A percentile compares a stretch with the other conserved stretches of the same genome.
Conservation (phyloP, 2,888 invertebrate genomes). For the Hyalella azteca region DNA sequence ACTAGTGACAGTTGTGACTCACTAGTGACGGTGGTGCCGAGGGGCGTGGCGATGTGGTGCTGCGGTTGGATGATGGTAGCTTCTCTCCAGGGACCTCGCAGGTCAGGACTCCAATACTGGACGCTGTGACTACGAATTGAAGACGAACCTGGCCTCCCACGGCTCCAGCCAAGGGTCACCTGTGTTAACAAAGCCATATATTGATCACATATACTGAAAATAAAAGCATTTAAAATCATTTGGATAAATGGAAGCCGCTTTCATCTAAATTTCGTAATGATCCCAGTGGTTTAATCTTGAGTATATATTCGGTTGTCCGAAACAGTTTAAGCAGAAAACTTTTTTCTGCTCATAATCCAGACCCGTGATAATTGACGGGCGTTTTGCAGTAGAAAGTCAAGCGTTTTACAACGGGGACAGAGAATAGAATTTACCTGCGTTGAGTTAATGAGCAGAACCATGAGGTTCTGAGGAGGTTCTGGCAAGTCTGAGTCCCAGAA, state of each 20-base stretch:
- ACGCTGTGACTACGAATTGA: constrained; percentile 79
- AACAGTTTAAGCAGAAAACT: too few species aligned
- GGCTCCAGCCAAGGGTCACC: constrained; percentile 82
- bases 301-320: too few species aligned
- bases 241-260: too few species aligned
- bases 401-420: too few species aligned
- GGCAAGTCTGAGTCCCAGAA: constrained; percentile 70
- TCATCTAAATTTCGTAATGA: too few species aligned
- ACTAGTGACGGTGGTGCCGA: constrained; percentile 73
- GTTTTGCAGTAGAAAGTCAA: too few species aligned
- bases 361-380: too few species aligned
- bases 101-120: constrained; percentile 63
- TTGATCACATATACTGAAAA: neutral
- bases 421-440: constrained; percentile 67
- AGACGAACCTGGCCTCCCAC: constrained; percentile 83
- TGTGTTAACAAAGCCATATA: constrained; percentile 66
- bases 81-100: constrained; percentile 50
- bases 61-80: constrained; percentile 42
- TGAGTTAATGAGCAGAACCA: constrained; percentile 72
- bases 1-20: neutral
- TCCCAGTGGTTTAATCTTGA: too few species aligned
- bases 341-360: too few species aligned
- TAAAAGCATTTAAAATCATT: too few species aligned
- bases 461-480: constrained; percentile 78
- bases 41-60: constrained; percentile 67